Evolutionary conservation across 2,113 vertebrate species (phyloP).

Genomic region (Oenanthe oenanthe): DNA sequence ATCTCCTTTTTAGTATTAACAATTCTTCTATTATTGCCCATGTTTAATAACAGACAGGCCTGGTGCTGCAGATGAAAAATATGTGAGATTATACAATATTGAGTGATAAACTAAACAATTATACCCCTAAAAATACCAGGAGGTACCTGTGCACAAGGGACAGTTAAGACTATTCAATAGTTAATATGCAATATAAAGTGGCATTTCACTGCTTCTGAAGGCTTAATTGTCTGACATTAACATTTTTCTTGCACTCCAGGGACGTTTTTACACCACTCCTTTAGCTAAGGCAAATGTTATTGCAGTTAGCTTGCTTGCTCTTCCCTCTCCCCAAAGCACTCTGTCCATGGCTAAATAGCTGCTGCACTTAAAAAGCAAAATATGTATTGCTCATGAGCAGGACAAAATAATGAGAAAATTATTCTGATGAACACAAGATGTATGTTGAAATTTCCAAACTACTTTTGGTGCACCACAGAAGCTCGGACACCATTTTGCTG

Average conservation of each 20-base stretch:
- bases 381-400: not conserved
- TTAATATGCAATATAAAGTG: not conserved
- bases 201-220: not conserved
- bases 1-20: not conserved
- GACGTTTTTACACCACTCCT: not conserved
- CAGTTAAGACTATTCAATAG: not conserved
- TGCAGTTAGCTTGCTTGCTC: not conserved
- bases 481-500: not conserved
- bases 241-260: not conserved
- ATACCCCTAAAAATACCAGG: not conserved
- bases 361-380: not conserved
- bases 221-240: constrained; percentile 14
- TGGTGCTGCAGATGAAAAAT: not conserved
- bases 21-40: not conserved
- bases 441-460: not conserved
- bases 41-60: not conserved
- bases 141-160: not conserved
- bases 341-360: not conserved
- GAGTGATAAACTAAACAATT: constrained; percentile 1
- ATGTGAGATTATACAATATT: not conserved
- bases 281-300: not conserved
- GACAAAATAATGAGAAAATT: not conserved
- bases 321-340: not conserved
- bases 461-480: not conserved
- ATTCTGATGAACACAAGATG: not conserved